phyloP scores from a whole-genome alignment of 2,113 vertebrate genomes.

The Microcebus tavaratra region DNA sequence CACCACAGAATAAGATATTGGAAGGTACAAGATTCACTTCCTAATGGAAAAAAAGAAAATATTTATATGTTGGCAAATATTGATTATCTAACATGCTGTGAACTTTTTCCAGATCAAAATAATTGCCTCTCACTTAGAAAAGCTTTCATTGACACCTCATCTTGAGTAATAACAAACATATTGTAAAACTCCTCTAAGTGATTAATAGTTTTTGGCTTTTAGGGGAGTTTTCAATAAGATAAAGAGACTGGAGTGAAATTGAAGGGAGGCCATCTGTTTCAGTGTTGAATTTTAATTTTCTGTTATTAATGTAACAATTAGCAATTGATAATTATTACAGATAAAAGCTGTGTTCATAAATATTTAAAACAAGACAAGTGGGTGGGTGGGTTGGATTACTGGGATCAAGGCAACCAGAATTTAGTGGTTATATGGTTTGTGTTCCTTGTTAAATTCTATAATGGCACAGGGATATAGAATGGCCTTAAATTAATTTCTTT shows the following conservation, averaged over 20 bases:
- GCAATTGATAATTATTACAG: constrained; percentile 51
- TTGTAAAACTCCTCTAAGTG: constrained; percentile 57
- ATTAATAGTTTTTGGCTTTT: constrained; percentile 51
- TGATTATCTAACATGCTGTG: constrained; percentile 31
- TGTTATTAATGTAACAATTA: constrained; percentile 66
- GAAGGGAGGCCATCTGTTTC: constrained; percentile 62
- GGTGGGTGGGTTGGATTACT: not conserved
- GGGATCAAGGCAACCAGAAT: not conserved
- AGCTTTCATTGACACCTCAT: not conserved
- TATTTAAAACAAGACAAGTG: constrained; percentile 51
- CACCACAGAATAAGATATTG: not conserved
- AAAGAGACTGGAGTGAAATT: constrained; percentile 30
- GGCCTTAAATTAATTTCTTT: constrained; percentile 67
- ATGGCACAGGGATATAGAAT: not conserved
- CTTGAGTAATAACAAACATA: constrained; percentile 57
- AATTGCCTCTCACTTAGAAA: constrained; percentile 46
- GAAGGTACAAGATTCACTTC: not conserved
- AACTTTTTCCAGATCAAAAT: constrained; percentile 48
- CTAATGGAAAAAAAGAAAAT: constrained; percentile 27
- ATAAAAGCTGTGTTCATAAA: constrained; percentile 51
- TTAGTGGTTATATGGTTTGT: constrained; percentile 25
- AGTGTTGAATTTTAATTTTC: constrained; percentile 60
- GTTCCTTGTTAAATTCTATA: constrained; percentile 61
- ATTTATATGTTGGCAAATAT: constrained; percentile 26
- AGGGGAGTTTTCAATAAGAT: constrained; percentile 53